Evolutionary conservation across 2,888 invertebrate genomes (phyloP), one percentile per base, ranked within the genome.

Genomic region (Andrena haemorrhoa): DNA sequence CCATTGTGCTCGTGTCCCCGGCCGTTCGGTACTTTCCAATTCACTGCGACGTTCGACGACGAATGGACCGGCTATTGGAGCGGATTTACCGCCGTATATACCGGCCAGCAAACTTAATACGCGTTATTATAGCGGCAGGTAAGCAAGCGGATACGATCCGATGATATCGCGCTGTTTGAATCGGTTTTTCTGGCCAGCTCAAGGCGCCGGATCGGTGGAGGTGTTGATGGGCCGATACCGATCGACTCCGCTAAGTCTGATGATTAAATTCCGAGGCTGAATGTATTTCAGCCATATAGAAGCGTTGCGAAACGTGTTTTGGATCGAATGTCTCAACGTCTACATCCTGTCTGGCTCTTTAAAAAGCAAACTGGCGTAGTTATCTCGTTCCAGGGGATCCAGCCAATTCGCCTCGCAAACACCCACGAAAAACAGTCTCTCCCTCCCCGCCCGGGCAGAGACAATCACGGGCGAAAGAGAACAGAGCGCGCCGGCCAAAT

Each of bases 1-100:
- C 26, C 58, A 82, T 76, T 75, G 82, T 75, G 51, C 12, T 51
- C 35, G 63, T 72, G 26, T 35, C 8, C 35, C 20, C 56, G 51
- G 41, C 12, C 33, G 61, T 64, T 2, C 20, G 41, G 23, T 60
- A 31, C 51, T 51, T 35, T 47, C 47, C 51, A 66, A 75, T 51
- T 77, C 71, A 23, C 49, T 23, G 35, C 20, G 60, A 7, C 29
- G 10, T 4, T 4, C 51, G 26, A 61, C 51, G 16, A 53, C 29
- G 51, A 41, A 41, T 49, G 31, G 12, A 33, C 31, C 26, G 23
- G 2, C 72, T 33, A 49, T 35, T 10, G 23, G 20, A 29, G 26
- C 8, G 47, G 63, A 33, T 61, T 41, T 64, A 33, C 20, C 23
- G 23, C 41, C 29, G 73, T 29, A 73, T 65, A 73, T 29, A 41